phyloP scores from a whole-genome alignment of 1,140 invertebrate species.

The Chrysopa pallens region DNA sequence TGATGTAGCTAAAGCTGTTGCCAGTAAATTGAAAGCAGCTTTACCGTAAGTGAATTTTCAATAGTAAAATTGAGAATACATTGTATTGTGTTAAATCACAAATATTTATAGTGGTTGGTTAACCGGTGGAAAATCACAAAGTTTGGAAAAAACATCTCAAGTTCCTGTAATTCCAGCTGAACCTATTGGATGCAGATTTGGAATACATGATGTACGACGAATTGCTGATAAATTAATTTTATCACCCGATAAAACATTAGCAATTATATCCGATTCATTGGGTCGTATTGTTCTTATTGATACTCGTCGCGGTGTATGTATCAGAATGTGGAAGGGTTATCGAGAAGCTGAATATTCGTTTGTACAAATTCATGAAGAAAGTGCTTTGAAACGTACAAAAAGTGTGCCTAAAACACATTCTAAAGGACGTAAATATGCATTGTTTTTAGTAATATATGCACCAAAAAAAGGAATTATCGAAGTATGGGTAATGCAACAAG shows the following conservation, averaged over 20 bases:
- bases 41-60: slow-evolving; percentile 46
- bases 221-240: slow-evolving; percentile 50
- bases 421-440: slow-evolving; percentile 27
- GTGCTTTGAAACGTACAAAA: slow-evolving; percentile 24
- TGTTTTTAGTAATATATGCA: slow-evolving; percentile 74
- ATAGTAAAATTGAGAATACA: background rate
- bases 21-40: slow-evolving; percentile 70
- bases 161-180: slow-evolving; percentile 34
- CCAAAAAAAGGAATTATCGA: slow-evolving; percentile 69
- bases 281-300: slow-evolving; percentile 77
- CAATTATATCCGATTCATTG: slow-evolving; percentile 66
- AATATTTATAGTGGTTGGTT: slow-evolving; percentile 31
- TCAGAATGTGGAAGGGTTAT: slow-evolving; percentile 89
- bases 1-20: slow-evolving; percentile 78
- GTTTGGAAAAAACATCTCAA: slow-evolving; percentile 22
- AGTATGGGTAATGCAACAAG: slow-evolving; percentile 72
- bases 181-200: slow-evolving; percentile 49
- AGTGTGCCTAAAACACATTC: slow-evolving; percentile 22
- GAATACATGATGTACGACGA: slow-evolving; percentile 66
- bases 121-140: slow-evolving; percentile 29
- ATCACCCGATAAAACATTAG: slow-evolving; percentile 64
- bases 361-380: slow-evolving; percentile 57
- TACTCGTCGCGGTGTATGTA: slow-evolving; percentile 52
- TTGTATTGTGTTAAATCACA: background rate
- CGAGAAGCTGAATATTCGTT: slow-evolving; percentile 85